A percentile compares a stretch with the other conserved stretches of the same genome.
Conservation (phyloP, 2,113 vertebrate species). For the Chloropsis cyanopogon region DNA sequence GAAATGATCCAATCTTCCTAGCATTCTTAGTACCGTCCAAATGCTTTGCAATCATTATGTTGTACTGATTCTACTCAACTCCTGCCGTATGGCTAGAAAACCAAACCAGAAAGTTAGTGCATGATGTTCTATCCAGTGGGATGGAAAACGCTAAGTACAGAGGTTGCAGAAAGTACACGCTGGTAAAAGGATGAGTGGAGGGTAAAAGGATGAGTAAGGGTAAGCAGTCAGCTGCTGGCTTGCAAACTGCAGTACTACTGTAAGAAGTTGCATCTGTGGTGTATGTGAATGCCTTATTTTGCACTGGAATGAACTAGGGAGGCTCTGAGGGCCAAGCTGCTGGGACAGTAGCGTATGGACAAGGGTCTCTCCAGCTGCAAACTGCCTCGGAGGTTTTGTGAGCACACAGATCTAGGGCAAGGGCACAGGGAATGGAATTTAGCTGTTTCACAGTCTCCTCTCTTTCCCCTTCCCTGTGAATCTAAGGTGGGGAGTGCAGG, state of each 20-base stretch:
- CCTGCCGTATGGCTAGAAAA: slow-evolving; percentile 92
- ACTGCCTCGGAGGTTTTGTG: neutral
- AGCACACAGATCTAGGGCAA: neutral
- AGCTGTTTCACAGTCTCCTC: slow-evolving; percentile 9
- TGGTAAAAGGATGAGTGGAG: slow-evolving; percentile 31
- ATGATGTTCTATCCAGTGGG: neutral
- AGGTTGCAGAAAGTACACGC: neutral
- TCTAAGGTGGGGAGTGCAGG: neutral
- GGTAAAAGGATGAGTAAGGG: slow-evolving; percentile 48
- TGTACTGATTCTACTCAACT: slow-evolving; percentile 92
- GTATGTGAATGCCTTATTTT: neutral
- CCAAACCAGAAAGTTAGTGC: slow-evolving; percentile 42
- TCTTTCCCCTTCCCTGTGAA: neutral
- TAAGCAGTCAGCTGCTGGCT: slow-evolving; percentile 55
- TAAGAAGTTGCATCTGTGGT: neutral
- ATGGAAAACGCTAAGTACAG: neutral
- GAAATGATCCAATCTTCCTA: slow-evolving; percentile 69
- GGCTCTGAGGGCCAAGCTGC: slow-evolving; percentile 49
- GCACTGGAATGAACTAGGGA: slow-evolving; percentile 43
- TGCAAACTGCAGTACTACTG: slow-evolving; percentile 43
- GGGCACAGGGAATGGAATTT: neutral
- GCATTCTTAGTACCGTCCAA: slow-evolving; percentile 52
- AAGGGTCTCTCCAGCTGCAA: neutral
- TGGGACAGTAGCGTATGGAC: neutral
- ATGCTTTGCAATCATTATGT: slow-evolving; percentile 79